A percentile compares a stretch with the other conserved stretches of the same genome.
phyloP scores from a whole-genome alignment of 2,113 vertebrate genomes.

The Sander lucioperca region DNA sequence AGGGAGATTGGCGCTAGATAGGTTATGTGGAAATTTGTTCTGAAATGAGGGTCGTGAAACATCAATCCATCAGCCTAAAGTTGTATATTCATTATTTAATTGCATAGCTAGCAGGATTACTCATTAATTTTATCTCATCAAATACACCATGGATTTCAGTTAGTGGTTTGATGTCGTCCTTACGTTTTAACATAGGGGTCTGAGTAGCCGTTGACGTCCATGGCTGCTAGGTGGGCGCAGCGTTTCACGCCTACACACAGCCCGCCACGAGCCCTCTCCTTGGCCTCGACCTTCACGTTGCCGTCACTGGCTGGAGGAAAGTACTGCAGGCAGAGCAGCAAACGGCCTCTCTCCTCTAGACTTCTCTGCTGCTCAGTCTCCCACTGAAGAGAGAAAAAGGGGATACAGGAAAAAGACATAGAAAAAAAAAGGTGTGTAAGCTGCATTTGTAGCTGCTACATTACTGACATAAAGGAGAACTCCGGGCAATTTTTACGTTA shows the following conservation, averaged over 20 bases:
- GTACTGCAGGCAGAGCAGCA: slow-evolving; percentile 89
- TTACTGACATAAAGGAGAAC: background rate
- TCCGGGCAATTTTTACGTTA: too few relatives aligned
- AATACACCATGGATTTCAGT: background rate
- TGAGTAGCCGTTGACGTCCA: slow-evolving; percentile 93
- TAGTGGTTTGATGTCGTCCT: slow-evolving; percentile 56
- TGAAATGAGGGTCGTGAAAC: slow-evolving; percentile 28
- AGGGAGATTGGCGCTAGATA: background rate
- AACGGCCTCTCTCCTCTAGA: slow-evolving; percentile 89
- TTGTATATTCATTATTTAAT: background rate
- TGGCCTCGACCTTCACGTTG: slow-evolving; percentile 72
- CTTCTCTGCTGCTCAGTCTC: slow-evolving; percentile 88
- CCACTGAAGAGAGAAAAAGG: slow-evolving; percentile 76
- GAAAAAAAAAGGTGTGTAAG: background rate
- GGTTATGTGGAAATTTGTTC: slow-evolving; percentile 30
- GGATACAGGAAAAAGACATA: background rate
- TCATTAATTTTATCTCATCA: background rate
- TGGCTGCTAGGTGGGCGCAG: slow-evolving; percentile 91
- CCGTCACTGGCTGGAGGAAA: slow-evolving; percentile 71
- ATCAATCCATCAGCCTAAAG: slow-evolving; percentile 31
- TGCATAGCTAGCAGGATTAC: background rate
- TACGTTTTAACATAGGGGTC: slow-evolving; percentile 94
- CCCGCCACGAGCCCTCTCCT: slow-evolving; percentile 87
- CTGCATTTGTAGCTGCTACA: background rate
- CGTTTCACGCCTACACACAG: slow-evolving; percentile 89